phyloP scores from a whole-genome alignment of 2,113 vertebrate genomes.

The Turnix velox region DNA sequence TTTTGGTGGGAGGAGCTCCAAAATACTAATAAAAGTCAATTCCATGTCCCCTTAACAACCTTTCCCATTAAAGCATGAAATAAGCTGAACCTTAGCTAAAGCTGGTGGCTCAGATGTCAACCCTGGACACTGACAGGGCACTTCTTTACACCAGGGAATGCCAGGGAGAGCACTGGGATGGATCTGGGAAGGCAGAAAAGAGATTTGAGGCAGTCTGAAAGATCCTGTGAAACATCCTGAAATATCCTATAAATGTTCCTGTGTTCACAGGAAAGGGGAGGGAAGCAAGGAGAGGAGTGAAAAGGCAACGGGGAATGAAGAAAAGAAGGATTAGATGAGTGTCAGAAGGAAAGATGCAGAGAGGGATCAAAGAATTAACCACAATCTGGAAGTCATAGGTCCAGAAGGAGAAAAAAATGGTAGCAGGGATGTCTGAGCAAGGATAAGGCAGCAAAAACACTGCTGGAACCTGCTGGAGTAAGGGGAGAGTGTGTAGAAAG shows the following conservation, averaged over 20 bases:
- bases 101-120: neutral
- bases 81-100: neutral
- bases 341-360: neutral
- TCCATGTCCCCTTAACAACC: neutral
- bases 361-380: neutral
- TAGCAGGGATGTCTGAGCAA: neutral
- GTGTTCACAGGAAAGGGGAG: neutral
- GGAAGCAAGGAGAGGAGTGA: rapidly evolving
- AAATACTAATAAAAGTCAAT: neutral
- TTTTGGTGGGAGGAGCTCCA: rapidly evolving
- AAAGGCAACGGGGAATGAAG: neutral
- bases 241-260: rapidly evolving
- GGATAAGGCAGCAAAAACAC: neutral
- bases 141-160: rapidly evolving
- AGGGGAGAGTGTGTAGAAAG: neutral
- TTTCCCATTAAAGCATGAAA: neutral
- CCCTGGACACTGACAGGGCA: neutral
- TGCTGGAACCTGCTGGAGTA: neutral
- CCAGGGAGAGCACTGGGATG: neutral
- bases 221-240: neutral
- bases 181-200: neutral
- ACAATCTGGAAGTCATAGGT: neutral
- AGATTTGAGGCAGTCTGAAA: neutral
- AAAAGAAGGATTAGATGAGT: neutral
- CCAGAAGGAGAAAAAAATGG: neutral